Evolutionary conservation across 2,797 vertebrate species (phyloP), one percentile per base, ranked within the genome.

Genomic region (Notolabrus celidotus): DNA sequence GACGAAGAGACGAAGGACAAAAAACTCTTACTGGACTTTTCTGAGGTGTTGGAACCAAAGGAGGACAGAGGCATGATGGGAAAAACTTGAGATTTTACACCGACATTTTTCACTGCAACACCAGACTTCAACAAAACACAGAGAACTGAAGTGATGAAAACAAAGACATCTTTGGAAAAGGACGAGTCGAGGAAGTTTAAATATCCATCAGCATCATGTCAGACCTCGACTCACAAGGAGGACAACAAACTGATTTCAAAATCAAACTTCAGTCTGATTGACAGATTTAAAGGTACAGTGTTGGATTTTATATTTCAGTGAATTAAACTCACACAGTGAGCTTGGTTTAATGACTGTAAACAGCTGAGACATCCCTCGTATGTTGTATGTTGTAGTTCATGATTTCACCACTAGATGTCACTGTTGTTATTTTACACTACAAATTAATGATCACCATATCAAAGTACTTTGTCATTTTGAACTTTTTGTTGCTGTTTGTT

Each of bases 1-100:
- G 11, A 50, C 1, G 15, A 2, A 12, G 11, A 19, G 33, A 53
- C 9, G 12, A 12, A 25, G 16, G 43, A n/a, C n/a, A 2, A 29
- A 25, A 15, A 14, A 25, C 5, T 14, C 64, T 7, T 10, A 2
- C 27, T 12, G 39, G 29, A 66, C 27, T 54, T 50, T 31, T 39
- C 50, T 49, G 39, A 53, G 43, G 49, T 52, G 46, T 53, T 23
- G 8, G 20, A 15, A 41, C 19, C 52, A 3, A 16, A 19, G n/a
- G 20, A 56, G 27, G 51, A 70, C 56, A n/a, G 46, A 65, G 47
- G 82, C 3, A 80, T 75, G 52, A 72, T 75, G 74, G 74, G 64
- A 80, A 69, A 74, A 2, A 43, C 14, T 9, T 15, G 29, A 53
- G 25, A 33, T 54, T 53, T 20, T 15, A 22, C 29, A 19, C 10